Conservation (phyloP, 2,113 vertebrate species). For the Mormyrus iriodes region DNA sequence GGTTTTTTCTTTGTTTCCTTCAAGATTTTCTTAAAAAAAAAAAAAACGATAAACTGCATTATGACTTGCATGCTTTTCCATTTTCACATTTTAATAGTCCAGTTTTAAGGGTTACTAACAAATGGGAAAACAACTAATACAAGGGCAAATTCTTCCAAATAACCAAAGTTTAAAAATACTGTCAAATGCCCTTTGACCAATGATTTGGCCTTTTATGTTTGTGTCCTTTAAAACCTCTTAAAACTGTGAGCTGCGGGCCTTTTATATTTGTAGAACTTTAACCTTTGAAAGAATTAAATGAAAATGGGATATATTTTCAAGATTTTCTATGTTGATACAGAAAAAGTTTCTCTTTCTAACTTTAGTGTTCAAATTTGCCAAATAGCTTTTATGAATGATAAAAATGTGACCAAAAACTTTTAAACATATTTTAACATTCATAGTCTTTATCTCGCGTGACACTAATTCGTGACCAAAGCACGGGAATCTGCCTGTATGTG, state of each 20-base stretch:
- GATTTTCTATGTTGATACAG: conserved; percentile 52
- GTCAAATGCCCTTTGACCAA: conserved; percentile 26
- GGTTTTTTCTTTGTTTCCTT: conserved; percentile 50
- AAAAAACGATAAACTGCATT: conserved; percentile 25
- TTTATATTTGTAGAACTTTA: conserved; percentile 40
- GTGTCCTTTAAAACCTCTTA: conserved; percentile 27
- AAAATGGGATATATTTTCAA: conserved; percentile 63
- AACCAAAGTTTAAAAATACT: conserved; percentile 44
- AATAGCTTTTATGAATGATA: conserved; percentile 49
- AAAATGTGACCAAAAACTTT: conserved; percentile 54
- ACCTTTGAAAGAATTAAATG: conserved; percentile 48
- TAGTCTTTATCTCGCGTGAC: conserved; percentile 43
- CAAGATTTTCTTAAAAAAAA: conserved; percentile 29
- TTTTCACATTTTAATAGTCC: conserved; percentile 36
- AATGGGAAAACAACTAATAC: conserved; percentile 6
- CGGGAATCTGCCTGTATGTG: conserved; percentile 33
- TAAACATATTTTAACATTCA: conserved; percentile 49
- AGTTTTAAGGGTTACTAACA: conserved; percentile 39
- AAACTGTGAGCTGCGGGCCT: conserved; percentile 30
- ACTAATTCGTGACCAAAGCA: conserved; percentile 49
- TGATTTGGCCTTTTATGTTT: conserved; percentile 31
- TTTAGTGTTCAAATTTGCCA: conserved; percentile 49
- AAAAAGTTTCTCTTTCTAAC: conserved; percentile 41
- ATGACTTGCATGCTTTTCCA: conserved; percentile 21
- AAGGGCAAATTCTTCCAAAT: conserved; percentile 50